Percentiles rank a stretch among this genome's conserved stretches.
Conservation (phyloP, 2,888 invertebrate genomes). For the Diarsia rubi region DNA sequence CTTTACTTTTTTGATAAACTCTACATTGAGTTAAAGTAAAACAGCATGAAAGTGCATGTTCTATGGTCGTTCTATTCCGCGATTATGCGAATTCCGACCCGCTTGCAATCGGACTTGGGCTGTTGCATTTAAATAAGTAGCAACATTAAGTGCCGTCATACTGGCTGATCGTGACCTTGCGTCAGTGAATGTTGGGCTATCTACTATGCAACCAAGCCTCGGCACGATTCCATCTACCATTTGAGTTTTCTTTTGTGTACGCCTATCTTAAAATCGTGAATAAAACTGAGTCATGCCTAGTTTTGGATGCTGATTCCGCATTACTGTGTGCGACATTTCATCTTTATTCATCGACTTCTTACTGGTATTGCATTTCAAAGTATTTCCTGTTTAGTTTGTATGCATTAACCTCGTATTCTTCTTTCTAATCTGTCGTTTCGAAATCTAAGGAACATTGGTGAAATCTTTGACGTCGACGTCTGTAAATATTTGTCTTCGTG, state of each 20-base stretch:
- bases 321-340: background rate
- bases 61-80: constrained; percentile 29
- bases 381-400: constrained; percentile 38
- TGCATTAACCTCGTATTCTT: constrained; percentile 27
- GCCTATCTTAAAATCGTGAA: constrained; percentile 15
- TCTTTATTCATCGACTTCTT: background rate
- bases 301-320: constrained; percentile 7
- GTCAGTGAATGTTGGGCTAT: constrained; percentile 62
- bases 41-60: constrained; percentile 35
- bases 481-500: constrained; percentile 67
- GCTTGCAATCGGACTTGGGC: constrained; percentile 49
- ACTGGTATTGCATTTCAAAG: constrained; percentile 3
- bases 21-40: constrained; percentile 8
- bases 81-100: constrained; percentile 45
- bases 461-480: constrained; percentile 55
- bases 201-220: constrained; percentile 62
- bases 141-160: constrained; percentile 69
- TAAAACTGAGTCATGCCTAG: background rate
- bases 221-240: constrained; percentile 62
- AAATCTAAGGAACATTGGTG: constrained; percentile 21
- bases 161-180: constrained; percentile 83
- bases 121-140: constrained; percentile 74
- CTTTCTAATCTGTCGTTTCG: constrained; percentile 16
- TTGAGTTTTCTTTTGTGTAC: constrained; percentile 58
- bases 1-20: constrained; percentile 23